These are phyloP conservation scores for Cervus canadensis DNA, from an alignment of 2,113 vertebrate genomes.

Conservation along the genomic window DNA sequence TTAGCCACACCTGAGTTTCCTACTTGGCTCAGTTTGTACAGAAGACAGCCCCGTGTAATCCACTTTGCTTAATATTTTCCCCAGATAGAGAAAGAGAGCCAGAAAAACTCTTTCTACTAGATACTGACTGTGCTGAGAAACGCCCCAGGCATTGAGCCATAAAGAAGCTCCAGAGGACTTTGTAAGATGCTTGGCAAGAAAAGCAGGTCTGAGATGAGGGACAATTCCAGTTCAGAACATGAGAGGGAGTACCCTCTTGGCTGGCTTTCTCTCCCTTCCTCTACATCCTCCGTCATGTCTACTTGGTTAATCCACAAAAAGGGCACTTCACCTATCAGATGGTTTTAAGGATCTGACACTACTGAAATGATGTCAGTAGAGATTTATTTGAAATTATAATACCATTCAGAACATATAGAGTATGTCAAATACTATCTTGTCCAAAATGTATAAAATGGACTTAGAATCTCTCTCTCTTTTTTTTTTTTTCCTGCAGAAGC, in stretches of 20 bases:
- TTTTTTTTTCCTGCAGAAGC: constrained; percentile 30
- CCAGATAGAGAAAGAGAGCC: background rate
- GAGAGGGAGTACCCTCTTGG: background rate
- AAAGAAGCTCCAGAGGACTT: background rate
- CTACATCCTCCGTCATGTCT: background rate
- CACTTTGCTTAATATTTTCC: background rate
- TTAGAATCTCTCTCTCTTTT: constrained; percentile 26
- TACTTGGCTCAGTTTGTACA: background rate
- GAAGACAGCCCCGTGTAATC: background rate
- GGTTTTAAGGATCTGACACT: constrained; percentile 40
- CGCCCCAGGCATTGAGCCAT: background rate
- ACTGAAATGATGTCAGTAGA: constrained; percentile 55
- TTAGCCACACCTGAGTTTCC: background rate
- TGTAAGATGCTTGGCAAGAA: background rate
- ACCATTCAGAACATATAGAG: constrained; percentile 63
- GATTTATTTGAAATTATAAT: constrained; percentile 74
- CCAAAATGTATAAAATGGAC: constrained; percentile 62
- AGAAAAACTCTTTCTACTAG: background rate
- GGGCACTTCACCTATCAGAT: constrained; percentile 42
- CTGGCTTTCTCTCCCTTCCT: background rate
- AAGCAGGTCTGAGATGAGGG: background rate
- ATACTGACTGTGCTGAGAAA: background rate
- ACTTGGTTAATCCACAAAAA: constrained; percentile 33
- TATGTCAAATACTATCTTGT: constrained; percentile 67
- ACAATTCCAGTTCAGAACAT: background rate